Conservation (phyloP, 2,797 vertebrate species). For the Peromyscus attwateri region DNA sequence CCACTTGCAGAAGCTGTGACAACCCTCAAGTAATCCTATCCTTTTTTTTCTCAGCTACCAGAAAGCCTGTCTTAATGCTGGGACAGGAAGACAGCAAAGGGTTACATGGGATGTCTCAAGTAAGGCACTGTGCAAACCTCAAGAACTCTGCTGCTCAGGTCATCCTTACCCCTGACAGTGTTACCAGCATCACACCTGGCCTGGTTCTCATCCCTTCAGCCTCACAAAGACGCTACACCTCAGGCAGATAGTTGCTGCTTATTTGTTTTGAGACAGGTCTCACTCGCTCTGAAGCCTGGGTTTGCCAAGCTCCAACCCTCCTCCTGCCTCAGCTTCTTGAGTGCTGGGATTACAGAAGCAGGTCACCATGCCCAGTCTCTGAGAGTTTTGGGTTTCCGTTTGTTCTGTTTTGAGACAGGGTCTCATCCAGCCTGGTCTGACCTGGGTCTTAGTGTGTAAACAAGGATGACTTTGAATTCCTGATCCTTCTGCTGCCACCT, state of each 20-base stretch:
- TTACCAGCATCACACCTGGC: neutral
- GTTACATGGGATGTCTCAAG: neutral
- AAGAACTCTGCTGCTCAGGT: neutral
- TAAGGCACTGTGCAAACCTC: neutral
- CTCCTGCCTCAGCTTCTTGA: neutral
- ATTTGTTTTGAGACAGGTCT: neutral
- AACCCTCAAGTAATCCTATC: neutral
- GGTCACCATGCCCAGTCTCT: neutral
- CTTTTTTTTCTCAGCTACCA: neutral
- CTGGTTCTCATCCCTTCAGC: neutral
- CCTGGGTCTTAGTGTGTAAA: neutral
- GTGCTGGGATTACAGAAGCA: neutral
- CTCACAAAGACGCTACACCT: neutral
- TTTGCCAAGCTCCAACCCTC: neutral
- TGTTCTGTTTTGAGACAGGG: neutral
- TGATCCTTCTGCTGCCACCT: neutral
- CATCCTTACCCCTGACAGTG: accelerated
- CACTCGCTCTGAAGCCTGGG: neutral
- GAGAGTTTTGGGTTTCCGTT: neutral
- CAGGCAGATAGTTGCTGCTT: neutral
- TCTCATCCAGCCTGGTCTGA: neutral
- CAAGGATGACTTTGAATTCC: neutral
- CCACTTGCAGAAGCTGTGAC: neutral
- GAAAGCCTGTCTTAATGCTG: neutral
- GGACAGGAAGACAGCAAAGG: neutral